Conservation (phyloP, 2,113 vertebrate genomes). For the Clarias magur region DNA sequence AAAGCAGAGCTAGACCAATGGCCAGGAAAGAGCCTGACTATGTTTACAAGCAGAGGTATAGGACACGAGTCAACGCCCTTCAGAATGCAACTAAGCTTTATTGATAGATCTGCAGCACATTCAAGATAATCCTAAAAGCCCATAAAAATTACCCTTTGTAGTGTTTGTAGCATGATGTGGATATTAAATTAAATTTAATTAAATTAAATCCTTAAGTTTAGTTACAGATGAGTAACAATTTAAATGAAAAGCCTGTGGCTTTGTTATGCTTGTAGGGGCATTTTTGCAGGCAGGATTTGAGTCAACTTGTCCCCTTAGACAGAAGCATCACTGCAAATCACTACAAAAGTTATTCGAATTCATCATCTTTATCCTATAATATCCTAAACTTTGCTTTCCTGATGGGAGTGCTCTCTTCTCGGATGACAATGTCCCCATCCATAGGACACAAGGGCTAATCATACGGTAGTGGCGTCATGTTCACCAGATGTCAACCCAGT, state of each 20-base stretch:
- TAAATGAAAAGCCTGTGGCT: neutral
- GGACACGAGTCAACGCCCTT: constrained; percentile 44
- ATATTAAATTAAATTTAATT: neutral
- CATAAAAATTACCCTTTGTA: constrained; percentile 55
- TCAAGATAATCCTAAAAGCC: constrained; percentile 15
- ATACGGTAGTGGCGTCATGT: neutral
- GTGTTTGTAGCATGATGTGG: neutral
- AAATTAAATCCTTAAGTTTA: constrained; percentile 2
- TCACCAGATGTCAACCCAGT: neutral
- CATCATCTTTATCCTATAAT: constrained; percentile 4
- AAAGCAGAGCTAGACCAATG: constrained; percentile 59
- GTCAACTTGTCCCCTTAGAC: constrained; percentile 5
- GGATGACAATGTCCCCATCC: neutral
- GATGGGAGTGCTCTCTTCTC: neutral
- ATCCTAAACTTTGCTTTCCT: neutral
- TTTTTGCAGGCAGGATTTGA: constrained; percentile 3
- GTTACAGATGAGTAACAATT: constrained; percentile 10
- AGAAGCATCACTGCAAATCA: constrained; percentile 15
- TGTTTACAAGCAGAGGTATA: constrained; percentile 48
- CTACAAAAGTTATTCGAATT: neutral
- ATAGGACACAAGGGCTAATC: neutral
- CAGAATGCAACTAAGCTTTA: constrained; percentile 37
- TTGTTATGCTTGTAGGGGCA: neutral
- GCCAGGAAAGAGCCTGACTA: constrained; percentile 37
- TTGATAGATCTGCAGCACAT: constrained; percentile 23